Base-by-base conservation (phyloP, 2,888 invertebrate species). In the Drosophila merina region DNA sequence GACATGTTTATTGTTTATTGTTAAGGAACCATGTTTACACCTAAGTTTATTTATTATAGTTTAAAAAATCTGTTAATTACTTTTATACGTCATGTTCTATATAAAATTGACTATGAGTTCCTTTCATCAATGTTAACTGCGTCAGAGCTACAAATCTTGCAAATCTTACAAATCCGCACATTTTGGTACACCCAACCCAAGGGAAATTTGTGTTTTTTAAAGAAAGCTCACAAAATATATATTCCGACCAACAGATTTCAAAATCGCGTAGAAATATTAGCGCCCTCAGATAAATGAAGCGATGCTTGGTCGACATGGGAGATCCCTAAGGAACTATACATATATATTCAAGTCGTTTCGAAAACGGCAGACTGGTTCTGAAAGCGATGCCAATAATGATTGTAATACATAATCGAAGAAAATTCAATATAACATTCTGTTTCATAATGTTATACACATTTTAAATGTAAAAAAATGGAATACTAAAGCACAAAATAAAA, bases 1-100 rank as follows among this genome's bases (percentile, higher is more conserved):
- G 68, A 57, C 51, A 50, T 62, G 55, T 70, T 63, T 71, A 81
- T 75, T 64, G 72, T 83, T 86, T 71, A 74, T 25, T 63, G 64
- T 80, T 85, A 76, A 76, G 62, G 59, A 72, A 54, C 60, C 62
- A 52, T 54, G 63, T 72, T 57, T 69, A 72, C 42, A 49, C 55
- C 72, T 85, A 87, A 86, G 79, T 87, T 85, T 78, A 81, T 81
- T 81, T 81, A 81, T 87, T 84, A 75, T 74, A 75, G 57, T 77
- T 71, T 48, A 67, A 57, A 57, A 57, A 74, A 57, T 66, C 81
- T 84, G 85, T 80, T 80, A 68, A 71, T 69, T 84, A 81, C 62
- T 80, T 77, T 82, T 76, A 33, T 31, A 33, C 42, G 47, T 55
- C 55, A 67, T 52, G 60, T 64, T 81, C 66, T 57, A 73, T 68